Conservation (phyloP, 2,113 vertebrate species). For the Oceanodroma tethys region DNA sequence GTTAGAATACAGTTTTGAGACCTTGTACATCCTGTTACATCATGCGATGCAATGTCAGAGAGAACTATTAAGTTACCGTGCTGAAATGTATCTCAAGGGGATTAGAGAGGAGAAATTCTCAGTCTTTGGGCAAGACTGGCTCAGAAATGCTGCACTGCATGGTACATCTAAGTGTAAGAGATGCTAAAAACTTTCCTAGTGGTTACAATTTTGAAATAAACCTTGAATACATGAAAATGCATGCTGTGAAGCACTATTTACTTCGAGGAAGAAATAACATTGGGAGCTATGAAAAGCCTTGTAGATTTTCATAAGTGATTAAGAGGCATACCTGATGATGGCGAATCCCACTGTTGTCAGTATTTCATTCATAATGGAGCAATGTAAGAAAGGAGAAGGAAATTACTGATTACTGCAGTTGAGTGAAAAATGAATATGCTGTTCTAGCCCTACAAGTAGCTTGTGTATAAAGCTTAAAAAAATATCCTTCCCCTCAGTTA, state of each 20-base stretch:
- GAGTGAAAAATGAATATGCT: neutral
- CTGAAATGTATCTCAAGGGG: neutral
- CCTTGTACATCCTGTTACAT: neutral
- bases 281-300: neutral
- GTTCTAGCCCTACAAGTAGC: neutral
- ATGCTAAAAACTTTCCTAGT: neutral
- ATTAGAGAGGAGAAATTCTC: neutral
- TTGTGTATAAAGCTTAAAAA: neutral
- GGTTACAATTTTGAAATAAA: neutral
- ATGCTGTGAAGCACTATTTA: neutral
- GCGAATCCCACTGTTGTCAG: neutral
- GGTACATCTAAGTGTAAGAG: neutral
- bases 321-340: neutral
- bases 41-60: accelerated
- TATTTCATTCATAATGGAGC: neutral
- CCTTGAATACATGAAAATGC: neutral
- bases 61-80: neutral
- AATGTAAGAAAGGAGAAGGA: neutral
- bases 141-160: neutral
- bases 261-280: neutral
- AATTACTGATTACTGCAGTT: neutral
- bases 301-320: neutral
- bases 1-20: neutral
- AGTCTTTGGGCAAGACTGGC: neutral
- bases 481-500: neutral